Conservation (phyloP, 2,113 vertebrate genomes). For the Etia nguti region DNA sequence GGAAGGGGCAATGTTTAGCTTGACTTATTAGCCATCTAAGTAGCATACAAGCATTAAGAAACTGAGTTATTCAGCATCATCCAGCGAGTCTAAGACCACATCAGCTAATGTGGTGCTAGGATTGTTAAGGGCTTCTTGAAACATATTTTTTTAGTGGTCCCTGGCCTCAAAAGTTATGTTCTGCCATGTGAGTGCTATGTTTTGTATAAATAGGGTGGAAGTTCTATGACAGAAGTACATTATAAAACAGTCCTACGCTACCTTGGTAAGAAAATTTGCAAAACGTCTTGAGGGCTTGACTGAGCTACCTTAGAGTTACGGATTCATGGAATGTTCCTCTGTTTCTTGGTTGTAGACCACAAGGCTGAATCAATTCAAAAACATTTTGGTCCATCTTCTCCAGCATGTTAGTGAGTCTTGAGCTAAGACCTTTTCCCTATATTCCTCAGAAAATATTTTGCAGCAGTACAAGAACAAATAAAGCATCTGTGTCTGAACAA, state of each 20-base stretch:
- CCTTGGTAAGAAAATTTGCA: constrained; percentile 72
- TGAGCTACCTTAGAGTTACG: constrained; percentile 73
- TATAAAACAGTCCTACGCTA: constrained; percentile 54
- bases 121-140: background rate
- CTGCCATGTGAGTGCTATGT: background rate
- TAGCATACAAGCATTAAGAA: background rate
- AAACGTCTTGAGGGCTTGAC: constrained; percentile 62
- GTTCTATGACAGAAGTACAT: constrained; percentile 33
- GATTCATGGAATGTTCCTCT: constrained; percentile 78
- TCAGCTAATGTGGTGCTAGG: background rate
- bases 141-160: background rate
- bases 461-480: constrained; percentile 36
- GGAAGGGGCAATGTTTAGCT: background rate
- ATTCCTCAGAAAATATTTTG: constrained; percentile 17
- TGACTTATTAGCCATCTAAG: background rate
- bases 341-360: constrained; percentile 72
- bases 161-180: background rate
- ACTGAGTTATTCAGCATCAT: background rate
- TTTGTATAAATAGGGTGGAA: constrained; percentile 49
- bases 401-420: constrained; percentile 25
- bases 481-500: constrained; percentile 22
- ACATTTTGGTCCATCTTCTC: constrained; percentile 78
- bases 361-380: constrained; percentile 78
- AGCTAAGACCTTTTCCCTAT: constrained; percentile 3
- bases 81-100: background rate